Evolutionary conservation across 2,888 invertebrate genomes (phyloP), one percentile per base, ranked within the genome.

Genomic region (Pomacea canaliculata): DNA sequence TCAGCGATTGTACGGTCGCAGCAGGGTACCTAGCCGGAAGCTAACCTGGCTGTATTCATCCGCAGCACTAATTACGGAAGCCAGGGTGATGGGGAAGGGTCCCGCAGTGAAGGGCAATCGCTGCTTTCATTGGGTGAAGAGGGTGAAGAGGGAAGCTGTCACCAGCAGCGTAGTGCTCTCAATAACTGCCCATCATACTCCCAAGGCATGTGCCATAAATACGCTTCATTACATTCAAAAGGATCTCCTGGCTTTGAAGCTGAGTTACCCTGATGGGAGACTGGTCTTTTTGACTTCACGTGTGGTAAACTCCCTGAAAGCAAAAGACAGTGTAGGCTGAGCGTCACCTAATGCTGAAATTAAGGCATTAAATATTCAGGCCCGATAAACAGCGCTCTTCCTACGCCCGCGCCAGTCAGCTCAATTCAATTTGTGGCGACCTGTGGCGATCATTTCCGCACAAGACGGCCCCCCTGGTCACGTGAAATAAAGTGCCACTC

Each of bases 11-110:
- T 73, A 51, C 63, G 51, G 66, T 49, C 73, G 18, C 66, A 66
- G 73, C 73, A 37, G 66, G 73, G 23, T 49, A 48, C 65, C 56
- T 66, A 66, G 51, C 63, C 67, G 49, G 73, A 48, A 56, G 73
- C 73, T 66, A 66, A 65, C 73, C 66, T 48, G 56, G 73, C 66
- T 56, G 73, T 73, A 73, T 73, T 73, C 73, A 73, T 73, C 63
- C 73, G 66, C 73, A 56, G 49, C 66, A 66, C 66, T 73, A 73
- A 73, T 73, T 73, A 73, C 73, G 56, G 65, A 65, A 63, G 73
- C 73, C 56, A 49, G 73, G 27, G 63, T 27, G 27, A 63, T 23
- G 63, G 63, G 27, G 63, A 63, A 27, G 18, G 12, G 63, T n/a
- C 63, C 63, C 19, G 63, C 63, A 27, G 63, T 63, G 63, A 63